Base-by-base conservation (phyloP, 2,888 invertebrate genomes). In the Lathronympha strigana region DNA sequence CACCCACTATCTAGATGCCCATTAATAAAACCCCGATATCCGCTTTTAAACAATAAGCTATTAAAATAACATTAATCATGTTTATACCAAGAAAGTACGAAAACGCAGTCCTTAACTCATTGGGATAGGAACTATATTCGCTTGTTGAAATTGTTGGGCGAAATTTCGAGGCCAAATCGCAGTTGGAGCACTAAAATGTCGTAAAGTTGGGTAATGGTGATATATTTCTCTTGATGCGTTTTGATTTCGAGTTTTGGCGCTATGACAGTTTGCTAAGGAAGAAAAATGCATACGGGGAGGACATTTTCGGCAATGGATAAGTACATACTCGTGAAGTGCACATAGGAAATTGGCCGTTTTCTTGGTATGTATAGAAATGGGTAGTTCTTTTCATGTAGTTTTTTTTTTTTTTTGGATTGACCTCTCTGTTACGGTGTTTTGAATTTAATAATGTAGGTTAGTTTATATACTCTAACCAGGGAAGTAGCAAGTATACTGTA, bases 11-110 rank as follows among this genome's bases (percentile, higher is more conserved):
- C 67, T 63, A 50, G 51, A 67, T 58, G 54, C 45, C 68, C 71
- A 69, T 71, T 72, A 72, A 72, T 72, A 74, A 71, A 72, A 74
- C 49, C 19, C 43, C 17, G 57, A 63, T 66, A 60, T 23, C 71
- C 68, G 57, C 68, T 68, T 66, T 69, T 76, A 82, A 82, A 84
- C 84, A 84, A 83, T 81, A 76, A 71, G 79, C 81, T 83, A 83
- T 84, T 81, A 84, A 78, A 81, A 78, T 72, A 70, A 76, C 84
- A 83, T 84, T 84, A 83, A 84, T 84, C 84, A 83, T 78, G 60
- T 69, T 73, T 72, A 71, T 40, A 40, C 57, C n/a, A 45, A 28
- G 43, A 57, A 57, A 40, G 25, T 25, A 21, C 19, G 13, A 11
- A 4, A 17, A 19, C 1, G 31, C 13, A 5, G 6, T 19, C 19